phyloP scores from a whole-genome alignment of 1,140 invertebrate species.

The Drosophila baimaii region DNA sequence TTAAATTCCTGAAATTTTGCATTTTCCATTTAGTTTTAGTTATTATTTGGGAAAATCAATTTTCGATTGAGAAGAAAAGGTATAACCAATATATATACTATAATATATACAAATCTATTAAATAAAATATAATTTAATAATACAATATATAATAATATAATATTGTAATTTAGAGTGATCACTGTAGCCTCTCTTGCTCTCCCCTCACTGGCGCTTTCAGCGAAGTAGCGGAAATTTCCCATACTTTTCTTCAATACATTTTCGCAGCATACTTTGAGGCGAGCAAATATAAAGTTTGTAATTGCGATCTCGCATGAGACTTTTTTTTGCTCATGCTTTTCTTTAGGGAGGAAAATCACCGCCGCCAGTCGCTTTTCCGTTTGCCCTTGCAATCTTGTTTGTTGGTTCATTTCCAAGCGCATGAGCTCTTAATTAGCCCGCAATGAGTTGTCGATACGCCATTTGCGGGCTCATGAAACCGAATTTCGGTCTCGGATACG shows the following conservation, averaged over 20 bases:
- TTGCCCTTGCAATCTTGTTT: slow-evolving; percentile 17
- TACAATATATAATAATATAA: too few species aligned
- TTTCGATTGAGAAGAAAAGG: too few species aligned
- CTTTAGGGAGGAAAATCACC: slow-evolving; percentile 45
- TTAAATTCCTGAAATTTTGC: too few species aligned
- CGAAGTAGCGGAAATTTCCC: neutral
- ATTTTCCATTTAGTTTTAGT: too few species aligned
- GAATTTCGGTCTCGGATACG: slow-evolving; percentile 12
- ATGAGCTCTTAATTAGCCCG: slow-evolving; percentile 75
- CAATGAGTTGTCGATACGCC: slow-evolving; percentile 71
- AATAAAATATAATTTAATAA: too few species aligned
- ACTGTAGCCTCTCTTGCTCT: neutral
- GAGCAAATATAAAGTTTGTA: slow-evolving; percentile 3
- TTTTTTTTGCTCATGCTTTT: slow-evolving; percentile 9
- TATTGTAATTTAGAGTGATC: too few species aligned
- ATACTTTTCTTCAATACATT: neutral
- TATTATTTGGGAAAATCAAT: too few species aligned
- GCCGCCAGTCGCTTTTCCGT: slow-evolving; percentile 19
- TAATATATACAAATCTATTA: too few species aligned
- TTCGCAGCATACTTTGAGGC: slow-evolving; percentile 55
- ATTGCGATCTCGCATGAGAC: slow-evolving; percentile 34
- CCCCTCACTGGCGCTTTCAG: neutral
- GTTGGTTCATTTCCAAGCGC: slow-evolving; percentile 36
- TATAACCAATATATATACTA: too few species aligned
- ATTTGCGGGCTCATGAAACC: slow-evolving; percentile 52